Percentiles rank a stretch among this genome's conserved stretches.
Evolutionary conservation across 2,888 invertebrate species (phyloP).

Genomic region (Hofmannophila pseudospretella): DNA sequence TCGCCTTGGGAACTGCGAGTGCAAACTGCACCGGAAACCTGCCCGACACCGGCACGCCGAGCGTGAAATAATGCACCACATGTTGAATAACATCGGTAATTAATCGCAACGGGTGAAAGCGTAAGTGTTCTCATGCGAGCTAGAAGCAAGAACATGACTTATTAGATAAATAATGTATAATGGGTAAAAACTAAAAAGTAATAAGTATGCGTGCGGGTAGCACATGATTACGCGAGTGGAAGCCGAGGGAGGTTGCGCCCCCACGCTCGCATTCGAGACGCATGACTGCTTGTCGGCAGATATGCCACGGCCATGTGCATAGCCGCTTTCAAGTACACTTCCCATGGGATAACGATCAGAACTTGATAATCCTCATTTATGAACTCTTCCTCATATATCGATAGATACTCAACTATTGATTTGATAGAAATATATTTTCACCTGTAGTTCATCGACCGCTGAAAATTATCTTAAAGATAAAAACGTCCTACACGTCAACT

Average conservation of each 20-base stretch:
- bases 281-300: slow-evolving; percentile 27
- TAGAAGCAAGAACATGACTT: slow-evolving; percentile 42
- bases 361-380: slow-evolving; percentile 22
- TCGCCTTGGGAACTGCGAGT: slow-evolving; percentile 45
- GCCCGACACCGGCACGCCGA: slow-evolving; percentile 33
- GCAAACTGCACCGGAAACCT: slow-evolving; percentile 52
- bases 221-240: slow-evolving; percentile 31
- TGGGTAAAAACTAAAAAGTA: slow-evolving; percentile 21
- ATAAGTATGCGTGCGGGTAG: slow-evolving; percentile 24
- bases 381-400: no score
- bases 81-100: slow-evolving; percentile 67
- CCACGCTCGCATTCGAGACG: slow-evolving; percentile 19
- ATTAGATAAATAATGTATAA: slow-evolving; percentile 42
- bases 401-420: not conserved
- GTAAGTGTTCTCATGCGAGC: slow-evolving; percentile 66
- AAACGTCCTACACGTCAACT: slow-evolving; percentile 41
- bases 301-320: slow-evolving; percentile 16
- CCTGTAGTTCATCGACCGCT: slow-evolving; percentile 28
- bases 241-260: slow-evolving; percentile 21
- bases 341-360: slow-evolving; percentile 17
- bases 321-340: slow-evolving; percentile 22
- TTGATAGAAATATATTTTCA: not conserved
- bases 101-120: slow-evolving; percentile 63
- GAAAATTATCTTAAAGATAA: slow-evolving; percentile 51
- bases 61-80: slow-evolving; percentile 66